phyloP scores from a whole-genome alignment of 2,113 vertebrate species.

The Centropristis striata region DNA sequence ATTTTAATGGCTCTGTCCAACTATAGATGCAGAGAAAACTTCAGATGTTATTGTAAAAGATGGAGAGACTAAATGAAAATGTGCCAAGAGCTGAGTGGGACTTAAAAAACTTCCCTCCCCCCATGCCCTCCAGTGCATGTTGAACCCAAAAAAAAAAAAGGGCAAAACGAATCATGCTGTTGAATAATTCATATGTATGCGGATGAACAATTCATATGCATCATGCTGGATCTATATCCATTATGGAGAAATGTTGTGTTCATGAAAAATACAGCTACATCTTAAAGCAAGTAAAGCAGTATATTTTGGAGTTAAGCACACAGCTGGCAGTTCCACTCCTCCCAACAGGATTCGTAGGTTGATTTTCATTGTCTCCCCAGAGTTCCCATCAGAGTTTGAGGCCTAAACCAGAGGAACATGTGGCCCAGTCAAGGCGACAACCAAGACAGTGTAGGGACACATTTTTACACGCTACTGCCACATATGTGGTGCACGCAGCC shows the following conservation, averaged over 20 bases:
- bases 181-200: constrained; percentile 75
- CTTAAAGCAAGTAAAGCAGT: constrained; percentile 56
- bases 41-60: constrained; percentile 57
- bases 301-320: constrained; percentile 60
- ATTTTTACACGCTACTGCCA: constrained; percentile 50
- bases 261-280: constrained; percentile 67
- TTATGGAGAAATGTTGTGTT: constrained; percentile 68
- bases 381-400: constrained; percentile 45
- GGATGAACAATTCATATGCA: constrained; percentile 77
- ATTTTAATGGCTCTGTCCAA: constrained; percentile 61
- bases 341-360: constrained; percentile 41
- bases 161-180: constrained; percentile 43
- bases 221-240: constrained; percentile 70
- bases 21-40: constrained; percentile 65
- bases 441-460: constrained; percentile 46
- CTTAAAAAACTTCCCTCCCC: constrained; percentile 29
- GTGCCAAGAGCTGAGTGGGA: constrained; percentile 57
- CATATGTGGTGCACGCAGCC: constrained; percentile 41
- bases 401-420: constrained; percentile 57
- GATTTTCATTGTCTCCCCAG: constrained; percentile 70
- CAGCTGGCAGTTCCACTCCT: constrained; percentile 41
- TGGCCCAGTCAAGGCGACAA: constrained; percentile 54
- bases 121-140: constrained; percentile 38
- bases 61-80: constrained; percentile 40
- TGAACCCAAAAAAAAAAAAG: constrained; percentile 48